Percentiles rank a stretch among this genome's conserved stretches.
These are phyloP conservation scores for Erannis defoliaria DNA, from an alignment of 2,888 invertebrate genomes.

Conservation along the genomic window DNA sequence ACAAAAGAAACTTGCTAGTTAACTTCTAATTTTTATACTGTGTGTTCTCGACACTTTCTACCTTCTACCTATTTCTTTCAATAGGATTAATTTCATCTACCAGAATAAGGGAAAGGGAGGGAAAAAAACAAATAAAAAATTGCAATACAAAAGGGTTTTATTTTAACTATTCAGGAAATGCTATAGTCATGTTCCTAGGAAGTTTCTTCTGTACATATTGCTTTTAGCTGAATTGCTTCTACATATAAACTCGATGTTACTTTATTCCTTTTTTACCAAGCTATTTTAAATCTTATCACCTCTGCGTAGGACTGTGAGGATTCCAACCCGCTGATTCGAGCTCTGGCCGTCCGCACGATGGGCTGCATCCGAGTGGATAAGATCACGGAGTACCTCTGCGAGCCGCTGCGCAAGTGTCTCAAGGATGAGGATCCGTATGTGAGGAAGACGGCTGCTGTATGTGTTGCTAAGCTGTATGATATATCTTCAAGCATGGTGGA, in stretches of 20 bases:
- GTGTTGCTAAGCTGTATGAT: conserved; percentile 99
- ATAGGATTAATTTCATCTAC: too few species aligned
- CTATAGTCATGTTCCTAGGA: not conserved
- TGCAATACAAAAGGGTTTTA: too few species aligned
- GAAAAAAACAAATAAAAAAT: too few species aligned
- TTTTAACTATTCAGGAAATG: too few species aligned
- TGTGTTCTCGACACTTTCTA: not conserved
- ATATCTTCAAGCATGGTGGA: conserved; percentile 92
- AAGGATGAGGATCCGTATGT: conserved; percentile 99
- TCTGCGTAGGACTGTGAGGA: conserved; percentile 97
- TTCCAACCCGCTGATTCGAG: conserved; percentile 99
- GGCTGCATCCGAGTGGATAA: conserved; percentile 99
- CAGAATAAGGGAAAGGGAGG: too few species aligned
- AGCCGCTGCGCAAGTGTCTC: conserved; percentile 97
- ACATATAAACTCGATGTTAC: conserved; percentile 53
- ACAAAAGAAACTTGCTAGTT: conserved; percentile 60
- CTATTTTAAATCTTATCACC: conserved; percentile 3
- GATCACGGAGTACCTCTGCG: conserved; percentile 99
- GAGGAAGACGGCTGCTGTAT: conserved; percentile 99
- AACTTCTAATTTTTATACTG: not conserved
- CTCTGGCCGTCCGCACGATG: conserved; percentile 99
- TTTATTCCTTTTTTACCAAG: conserved; percentile 17
- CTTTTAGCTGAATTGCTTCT: conserved; percentile 58
- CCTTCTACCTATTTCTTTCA: too few species aligned
- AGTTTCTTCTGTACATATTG: conserved; percentile 14